Evolutionary conservation across 2,797 vertebrate genomes (phyloP), one percentile per base, ranked within the genome.

Genomic region (Sebastes matsubarae): DNA sequence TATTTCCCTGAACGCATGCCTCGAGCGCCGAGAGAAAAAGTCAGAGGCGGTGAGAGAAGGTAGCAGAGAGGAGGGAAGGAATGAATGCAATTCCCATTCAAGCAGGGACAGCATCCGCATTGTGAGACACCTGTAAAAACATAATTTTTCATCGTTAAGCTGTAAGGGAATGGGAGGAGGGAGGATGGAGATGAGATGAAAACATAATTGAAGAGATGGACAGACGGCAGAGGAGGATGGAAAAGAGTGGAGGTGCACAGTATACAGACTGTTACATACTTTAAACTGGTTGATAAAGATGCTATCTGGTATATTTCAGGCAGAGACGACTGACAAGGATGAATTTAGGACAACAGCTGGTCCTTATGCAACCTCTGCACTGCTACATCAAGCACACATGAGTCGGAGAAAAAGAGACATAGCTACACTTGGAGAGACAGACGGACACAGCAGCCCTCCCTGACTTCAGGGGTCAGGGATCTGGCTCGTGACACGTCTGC

Each of bases 71-170:
- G 30, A 75, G 68, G 82, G 66, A 84, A 89, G 80, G 87, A 89
- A 90, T 87, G 81, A 94, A 94, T 91, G 92, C 60, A 75, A 91
- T 94, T 95, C 93, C 90, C 92, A 94, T 90, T 91, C 82, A 80
- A 87, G 87, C 87, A 58, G 74, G 79, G 85, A 89, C 73, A 82
- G 82, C 83, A 87, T 89, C 88, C 79, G 69, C 81, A 91, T 93
- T 78, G 77, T 75, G 74, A 94, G 88, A 93, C 96, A 96, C 94
- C 95, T 96, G 95, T 93, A 89, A 91, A 95, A 96, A 96, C 95
- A 95, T 76, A 0, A 88, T 95, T 94, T 94, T 92, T 95, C 93
- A 94, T 93, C 60, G 52, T 38, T 67, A 68, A 81, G 79, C 88
- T 85, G 79, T 75, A n/a, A 80, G 64, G 86, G 84, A 91, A 90